phyloP scores from a whole-genome alignment of 2,888 invertebrate species.

The Chaetoderma sp. region DNA sequence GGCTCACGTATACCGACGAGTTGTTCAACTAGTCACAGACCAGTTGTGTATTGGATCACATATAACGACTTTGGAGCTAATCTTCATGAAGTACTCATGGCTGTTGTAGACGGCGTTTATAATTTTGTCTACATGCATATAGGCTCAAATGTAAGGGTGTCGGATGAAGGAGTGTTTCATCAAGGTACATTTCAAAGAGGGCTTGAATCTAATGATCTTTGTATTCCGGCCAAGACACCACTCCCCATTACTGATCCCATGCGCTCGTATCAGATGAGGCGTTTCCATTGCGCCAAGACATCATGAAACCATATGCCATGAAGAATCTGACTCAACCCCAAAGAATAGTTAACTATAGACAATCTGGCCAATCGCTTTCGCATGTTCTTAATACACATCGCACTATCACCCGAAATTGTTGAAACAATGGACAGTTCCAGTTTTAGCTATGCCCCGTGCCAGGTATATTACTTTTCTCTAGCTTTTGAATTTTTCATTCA shows the following conservation, averaged over 20 bases:
- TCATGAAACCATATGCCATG: neutral
- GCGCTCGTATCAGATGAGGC: neutral
- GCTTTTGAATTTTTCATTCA: no score
- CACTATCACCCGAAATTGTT: neutral
- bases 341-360: neutral
- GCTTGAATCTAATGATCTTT: neutral
- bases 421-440: conserved; percentile 1
- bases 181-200: neutral
- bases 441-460: no score
- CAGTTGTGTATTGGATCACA: no score
- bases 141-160: neutral
- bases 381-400: neutral
- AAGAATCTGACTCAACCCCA: neutral
- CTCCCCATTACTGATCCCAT: neutral
- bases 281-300: neutral
- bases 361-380: neutral
- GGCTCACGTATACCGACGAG: no score
- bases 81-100: no score
- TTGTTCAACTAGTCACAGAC: no score
- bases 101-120: neutral
- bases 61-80: no score
- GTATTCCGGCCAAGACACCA: neutral
- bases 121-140: neutral
- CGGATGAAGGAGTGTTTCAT: neutral
- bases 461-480: no score